Evolutionary conservation across 1,140 invertebrate genomes (phyloP), one percentile per base, ranked within the genome.

Genomic region (Solenopsis invicta): DNA sequence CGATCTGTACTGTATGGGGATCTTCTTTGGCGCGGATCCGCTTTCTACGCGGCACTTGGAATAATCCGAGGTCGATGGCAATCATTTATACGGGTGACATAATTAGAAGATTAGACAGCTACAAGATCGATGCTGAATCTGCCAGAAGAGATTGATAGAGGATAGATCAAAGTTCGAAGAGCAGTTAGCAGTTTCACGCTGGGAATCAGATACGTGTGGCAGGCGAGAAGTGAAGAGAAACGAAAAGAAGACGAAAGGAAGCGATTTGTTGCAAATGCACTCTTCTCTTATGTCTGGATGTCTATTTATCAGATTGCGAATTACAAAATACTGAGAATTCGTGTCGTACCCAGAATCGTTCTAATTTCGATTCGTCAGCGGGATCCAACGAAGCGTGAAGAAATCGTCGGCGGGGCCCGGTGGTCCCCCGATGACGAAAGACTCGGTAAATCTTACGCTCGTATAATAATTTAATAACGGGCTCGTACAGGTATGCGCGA

Each of bases 381-480:
- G 24, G 69, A 41, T 56, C 59, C 85, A 82, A 90, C 74, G 82
- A 88, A 90, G 56, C 89, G 59, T 88, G 75, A 81, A 90, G 74
- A 85, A 78, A 76, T 75, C 56, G 80, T 34, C 56, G 16, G 69
- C 5, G 41, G 72, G 69, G 59, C 67, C 75, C 85, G 90, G 90
- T 92, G 90, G 91, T 92, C 89, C 45, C 66, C 69, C 69, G 80
- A 91, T 92, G 90, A 91, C 89, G 87, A 93, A 93, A 89, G 85
- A 85, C 88, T 82, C 88, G 81, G 93, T 93, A 93, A 93, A 93
- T 93, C 92, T 89, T 71, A 67, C 21, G 85, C 91, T 92, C 87
- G 90, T 91, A 92, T 93, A 93, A 93, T 92, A 93, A 94, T 94
- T 94, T 93, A 94, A 94, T 93, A 93, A 94, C 89, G 91, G 88